Evolutionary conservation across 2,888 invertebrate species (phyloP), one percentile per base, ranked within the genome.

Genomic region (Acrocyrtus sp.): DNA sequence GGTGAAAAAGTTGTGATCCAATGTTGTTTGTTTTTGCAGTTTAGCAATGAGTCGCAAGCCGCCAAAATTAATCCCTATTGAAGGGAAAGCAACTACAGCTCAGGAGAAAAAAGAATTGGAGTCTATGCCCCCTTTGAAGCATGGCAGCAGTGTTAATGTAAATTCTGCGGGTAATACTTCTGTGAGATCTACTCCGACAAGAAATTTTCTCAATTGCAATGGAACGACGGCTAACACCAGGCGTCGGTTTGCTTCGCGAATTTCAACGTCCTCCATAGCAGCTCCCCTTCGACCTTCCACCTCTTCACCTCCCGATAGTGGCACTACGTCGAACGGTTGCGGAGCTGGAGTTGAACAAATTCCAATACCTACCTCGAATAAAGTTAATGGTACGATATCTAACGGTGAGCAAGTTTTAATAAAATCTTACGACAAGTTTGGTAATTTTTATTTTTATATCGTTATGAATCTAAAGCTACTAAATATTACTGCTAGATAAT

Each of bases 31-130:
- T 26, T 41, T 41, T 57, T 53, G 5, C 45, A 69, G 61, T 41
- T 61, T 50, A 61, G 62, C 19, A 39, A 69, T 69, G 69, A 69
- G 69, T 62, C 69, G 69, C 41, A 69, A 69, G 43, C 69, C 69
- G 29, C 69, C 69, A 62, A 69, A 69, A 62, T 45, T 69, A 62
- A 34, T 47, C 39, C 69, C 69, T n/a, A 34, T 62, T 48, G 54
- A 61, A 56, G 69, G 60, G 22, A 69, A 56, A 50, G 21, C 27
- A 26, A 29, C 50, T 41, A 10, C 41, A n/a, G 54, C n/a, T 27
- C 4, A 60, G 45, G 3, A 50, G 24, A 4, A 39, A 27, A 56
- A 41, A 48, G 26, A 19, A 27, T 17, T 54, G 48, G 47, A 48
- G 5, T 34, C 15, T 47, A 34, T 54, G 47, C 21, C 56, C 0